A percentile compares a stretch with the other conserved stretches of the same genome.
These are phyloP conservation scores for Coracopsis vasa DNA, from an alignment of 2,113 vertebrate genomes.

Conservation along the genomic window DNA sequence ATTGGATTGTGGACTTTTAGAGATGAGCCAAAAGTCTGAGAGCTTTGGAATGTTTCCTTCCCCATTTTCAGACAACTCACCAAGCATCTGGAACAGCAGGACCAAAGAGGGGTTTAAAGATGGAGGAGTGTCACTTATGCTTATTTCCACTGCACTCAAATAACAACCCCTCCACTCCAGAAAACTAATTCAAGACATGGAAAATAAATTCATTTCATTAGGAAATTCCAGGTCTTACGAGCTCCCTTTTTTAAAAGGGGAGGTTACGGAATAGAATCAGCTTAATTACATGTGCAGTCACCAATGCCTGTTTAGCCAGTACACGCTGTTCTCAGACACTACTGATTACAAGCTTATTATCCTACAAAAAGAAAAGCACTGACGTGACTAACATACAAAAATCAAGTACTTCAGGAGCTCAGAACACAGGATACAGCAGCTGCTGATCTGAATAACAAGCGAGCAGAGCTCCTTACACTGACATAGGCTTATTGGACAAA, in stretches of 20 bases:
- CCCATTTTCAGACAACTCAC: neutral
- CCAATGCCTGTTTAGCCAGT: neutral
- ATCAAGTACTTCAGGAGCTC: neutral
- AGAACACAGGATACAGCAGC: neutral
- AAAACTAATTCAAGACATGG: neutral
- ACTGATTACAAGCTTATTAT: neutral
- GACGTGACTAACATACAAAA: neutral
- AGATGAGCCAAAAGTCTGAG: neutral
- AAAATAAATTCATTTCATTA: neutral
- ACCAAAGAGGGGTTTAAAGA: neutral
- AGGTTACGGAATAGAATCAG: neutral
- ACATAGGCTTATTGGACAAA: neutral
- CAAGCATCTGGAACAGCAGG: neutral
- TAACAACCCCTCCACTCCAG: rapidly evolving
- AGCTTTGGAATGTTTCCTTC: neutral
- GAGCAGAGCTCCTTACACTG: neutral
- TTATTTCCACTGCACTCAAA: neutral
- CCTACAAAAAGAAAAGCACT: neutral
- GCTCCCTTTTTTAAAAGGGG: neutral
- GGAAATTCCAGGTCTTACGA: neutral
- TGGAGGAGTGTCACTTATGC: neutral
- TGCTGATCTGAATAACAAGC: neutral
- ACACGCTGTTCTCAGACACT: neutral
- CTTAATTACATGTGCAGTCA: neutral
- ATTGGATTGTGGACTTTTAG: neutral